Percentiles rank a stretch among this genome's conserved stretches.
These are phyloP conservation scores for Troides aeacus DNA, from an alignment of 2,888 invertebrate species.

Conservation along the genomic window DNA sequence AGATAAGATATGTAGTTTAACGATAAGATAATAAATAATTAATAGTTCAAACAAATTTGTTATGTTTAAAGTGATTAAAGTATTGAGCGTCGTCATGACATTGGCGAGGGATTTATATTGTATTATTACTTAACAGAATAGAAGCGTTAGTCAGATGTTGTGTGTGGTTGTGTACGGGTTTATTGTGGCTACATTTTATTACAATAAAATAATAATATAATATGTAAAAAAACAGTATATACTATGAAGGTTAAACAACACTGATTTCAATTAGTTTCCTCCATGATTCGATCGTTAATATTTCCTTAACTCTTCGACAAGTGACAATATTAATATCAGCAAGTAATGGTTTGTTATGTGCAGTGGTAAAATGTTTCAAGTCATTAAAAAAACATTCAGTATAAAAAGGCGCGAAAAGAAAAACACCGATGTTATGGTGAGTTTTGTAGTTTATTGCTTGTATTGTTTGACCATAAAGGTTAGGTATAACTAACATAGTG, in stretches of 20 bases:
- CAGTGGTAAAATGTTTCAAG: constrained; percentile 45
- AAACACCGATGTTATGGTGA: constrained; percentile 33
- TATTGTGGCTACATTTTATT: constrained; percentile 31
- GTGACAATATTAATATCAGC: not conserved
- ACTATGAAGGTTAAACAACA: constrained; percentile 43
- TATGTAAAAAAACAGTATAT: constrained; percentile 28
- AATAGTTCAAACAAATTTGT: constrained; percentile 16
- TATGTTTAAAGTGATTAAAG: constrained; percentile 23
- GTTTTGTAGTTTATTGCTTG: not conserved
- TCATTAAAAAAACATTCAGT: constrained; percentile 53
- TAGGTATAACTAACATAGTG: not conserved
- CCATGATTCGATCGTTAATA: constrained; percentile 30
- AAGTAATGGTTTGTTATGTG: constrained; percentile 17
- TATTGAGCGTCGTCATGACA: constrained; percentile 18
- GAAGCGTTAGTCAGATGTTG: constrained; percentile 27
- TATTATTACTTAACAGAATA: constrained; percentile 20
- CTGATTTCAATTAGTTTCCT: constrained; percentile 39
- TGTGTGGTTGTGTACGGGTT: constrained; percentile 32
- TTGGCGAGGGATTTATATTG: constrained; percentile 22
- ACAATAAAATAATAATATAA: constrained; percentile 30
- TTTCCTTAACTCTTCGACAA: constrained; percentile 30
- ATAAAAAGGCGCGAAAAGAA: constrained; percentile 47
- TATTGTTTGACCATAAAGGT: not conserved
- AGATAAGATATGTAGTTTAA: constrained; percentile 17
- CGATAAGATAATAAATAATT: constrained; percentile 25